A percentile compares a stretch with the other conserved stretches of the same genome.
phyloP scores from a whole-genome alignment of 2,888 invertebrate genomes.

The Leucozona laternaria region DNA sequence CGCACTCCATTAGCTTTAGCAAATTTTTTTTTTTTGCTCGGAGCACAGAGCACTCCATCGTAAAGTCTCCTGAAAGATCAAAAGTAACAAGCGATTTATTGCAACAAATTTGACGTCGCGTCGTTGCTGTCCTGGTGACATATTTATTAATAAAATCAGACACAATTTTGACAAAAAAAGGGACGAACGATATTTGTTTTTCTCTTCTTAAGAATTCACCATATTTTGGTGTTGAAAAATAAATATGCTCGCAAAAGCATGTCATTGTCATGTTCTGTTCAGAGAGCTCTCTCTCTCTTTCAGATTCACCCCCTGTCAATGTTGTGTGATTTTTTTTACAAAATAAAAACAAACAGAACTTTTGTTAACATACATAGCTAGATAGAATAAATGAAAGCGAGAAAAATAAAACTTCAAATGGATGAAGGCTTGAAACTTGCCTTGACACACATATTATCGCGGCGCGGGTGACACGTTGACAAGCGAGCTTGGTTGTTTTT shows the following conservation, averaged over 20 bases:
- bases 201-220: background rate
- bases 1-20: conserved; percentile 46
- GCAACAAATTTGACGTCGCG: conserved; percentile 48
- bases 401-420: conserved; percentile 4
- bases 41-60: background rate
- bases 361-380: conserved; percentile 12
- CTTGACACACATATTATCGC: conserved; percentile 60
- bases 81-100: conserved; percentile 57
- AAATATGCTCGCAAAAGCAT: conserved; percentile 52
- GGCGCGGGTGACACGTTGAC: conserved; percentile 4
- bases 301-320: conserved; percentile 8
- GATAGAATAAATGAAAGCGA: background rate
- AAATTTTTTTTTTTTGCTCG: background rate
- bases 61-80: conserved; percentile 53
- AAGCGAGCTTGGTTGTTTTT: conserved; percentile 7
- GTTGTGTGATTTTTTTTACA: conserved; percentile 4
- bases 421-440: conserved; percentile 38
- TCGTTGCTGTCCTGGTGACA: conserved; percentile 29
- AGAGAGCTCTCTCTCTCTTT: background rate
- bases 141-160: conserved; percentile 67
- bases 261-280: conserved; percentile 19
- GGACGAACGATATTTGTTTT: background rate
- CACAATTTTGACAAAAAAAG: conserved; percentile 7
- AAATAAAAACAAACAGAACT: conserved; percentile 43
- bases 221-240: conserved; percentile 49